phyloP scores from a whole-genome alignment of 2,113 vertebrate species.

The Hoplias malabaricus region DNA sequence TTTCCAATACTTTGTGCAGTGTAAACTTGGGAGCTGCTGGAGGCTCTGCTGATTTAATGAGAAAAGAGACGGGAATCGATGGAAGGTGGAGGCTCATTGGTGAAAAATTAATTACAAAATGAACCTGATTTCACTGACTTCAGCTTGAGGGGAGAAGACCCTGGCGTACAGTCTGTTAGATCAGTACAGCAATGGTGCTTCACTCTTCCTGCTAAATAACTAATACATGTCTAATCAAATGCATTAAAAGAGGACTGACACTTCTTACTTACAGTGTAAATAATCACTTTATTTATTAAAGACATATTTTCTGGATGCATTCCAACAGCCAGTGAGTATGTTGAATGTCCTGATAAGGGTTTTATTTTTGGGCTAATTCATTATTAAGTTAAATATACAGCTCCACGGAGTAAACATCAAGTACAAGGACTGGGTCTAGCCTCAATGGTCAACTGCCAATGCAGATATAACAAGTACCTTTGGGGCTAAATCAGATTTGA shows the following conservation, averaged over 20 bases:
- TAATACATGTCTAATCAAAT: constrained; percentile 8
- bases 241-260: neutral
- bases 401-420: neutral
- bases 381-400: no score
- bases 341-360: neutral
- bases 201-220: neutral
- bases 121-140: neutral
- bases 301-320: neutral
- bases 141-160: neutral
- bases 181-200: neutral
- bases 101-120: constrained; percentile 18
- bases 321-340: neutral
- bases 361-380: no score
- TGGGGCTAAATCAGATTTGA: no score
- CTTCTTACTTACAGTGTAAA: neutral
- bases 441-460: no score
- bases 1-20: neutral
- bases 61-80: constrained; percentile 56
- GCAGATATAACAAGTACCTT: neutral
- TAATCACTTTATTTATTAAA: neutral
- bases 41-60: constrained; percentile 53
- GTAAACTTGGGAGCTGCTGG: constrained; percentile 36
- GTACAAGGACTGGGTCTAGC: no score
- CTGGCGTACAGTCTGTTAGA: neutral
- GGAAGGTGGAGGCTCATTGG: constrained; percentile 1